phyloP scores from a whole-genome alignment of 30 jellyfish, hydroid and myxozoan genomes.

The Turritopsis dohrnii region DNA sequence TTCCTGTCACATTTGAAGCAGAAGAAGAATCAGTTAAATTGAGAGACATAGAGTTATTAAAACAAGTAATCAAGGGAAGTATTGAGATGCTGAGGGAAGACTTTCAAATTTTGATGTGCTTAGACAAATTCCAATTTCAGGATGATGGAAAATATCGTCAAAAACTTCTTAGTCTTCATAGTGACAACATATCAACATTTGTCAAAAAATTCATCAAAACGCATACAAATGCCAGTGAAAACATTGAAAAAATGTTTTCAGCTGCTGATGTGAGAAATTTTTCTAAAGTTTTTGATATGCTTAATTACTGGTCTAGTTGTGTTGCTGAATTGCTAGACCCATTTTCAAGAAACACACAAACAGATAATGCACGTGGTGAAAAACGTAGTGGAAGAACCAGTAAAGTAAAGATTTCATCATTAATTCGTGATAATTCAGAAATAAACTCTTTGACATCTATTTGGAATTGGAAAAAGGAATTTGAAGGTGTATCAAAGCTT shows the following conservation, averaged over 20 bases:
- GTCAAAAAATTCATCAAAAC: background rate
- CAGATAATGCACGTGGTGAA: background rate
- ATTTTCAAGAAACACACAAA: background rate
- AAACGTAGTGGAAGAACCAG: background rate
- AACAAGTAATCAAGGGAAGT: background rate
- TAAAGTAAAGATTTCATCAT: background rate
- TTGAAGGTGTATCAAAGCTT: background rate
- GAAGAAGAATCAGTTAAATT: background rate
- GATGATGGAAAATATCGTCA: background rate
- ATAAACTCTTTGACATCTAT: background rate
- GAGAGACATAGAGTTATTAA: background rate
- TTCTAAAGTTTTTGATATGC: background rate
- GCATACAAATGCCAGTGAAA: background rate
- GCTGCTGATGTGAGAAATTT: constrained; percentile 1
- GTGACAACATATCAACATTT: background rate
- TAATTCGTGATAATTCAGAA: constrained; percentile 1
- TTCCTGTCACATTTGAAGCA: background rate
- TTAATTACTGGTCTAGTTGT: background rate
- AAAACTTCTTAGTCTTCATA: background rate
- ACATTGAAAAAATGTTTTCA: constrained; percentile 6
- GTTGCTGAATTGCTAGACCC: background rate
- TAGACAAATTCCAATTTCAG: background rate
- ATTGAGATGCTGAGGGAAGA: constrained; percentile 18
- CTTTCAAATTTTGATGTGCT: background rate
- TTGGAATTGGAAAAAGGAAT: constrained; percentile 3